Base-by-base conservation (phyloP, 2,113 vertebrate genomes). In the Archilochus colubris region DNA sequence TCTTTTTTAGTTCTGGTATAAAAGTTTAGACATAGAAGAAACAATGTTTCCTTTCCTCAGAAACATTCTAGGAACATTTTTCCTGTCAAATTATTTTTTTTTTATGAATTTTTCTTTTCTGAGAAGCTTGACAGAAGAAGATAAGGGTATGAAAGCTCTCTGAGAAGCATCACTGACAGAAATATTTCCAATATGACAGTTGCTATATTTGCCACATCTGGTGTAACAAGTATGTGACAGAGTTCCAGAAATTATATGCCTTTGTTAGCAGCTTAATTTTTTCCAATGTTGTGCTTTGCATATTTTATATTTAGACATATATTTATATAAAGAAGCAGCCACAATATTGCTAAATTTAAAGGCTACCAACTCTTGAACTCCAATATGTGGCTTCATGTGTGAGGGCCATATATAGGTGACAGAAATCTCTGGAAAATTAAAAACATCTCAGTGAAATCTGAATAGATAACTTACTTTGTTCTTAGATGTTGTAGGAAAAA, bases 51-150 rank as follows among this genome's bases (percentile, higher is more conserved):
- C 23, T 88, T 7, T 87, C 36, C 38, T 80, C 66, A 74, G 48
- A 75, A 64, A 57, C 3, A 20, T 36, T 3, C 54, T 63, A 48
- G 40, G 36, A 76, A 17, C 51, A 80, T 55, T 86, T 93, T 73
- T 77, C 81, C 55, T 93, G 63, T 31, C 73, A 91, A 90, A 77
- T 66, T 69, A 33, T 62, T 53, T 81, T 88, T 88, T 92, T 91
- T 3, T 5, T 33, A 48, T n/a, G 30, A 13, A 63, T 78, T 83
- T 3, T 74, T 70, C 64, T 84, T 77, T 86, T 51, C 66, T 72
- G 48, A 91, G 74, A 55, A 92, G 46, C 55, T 91, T 88, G 80
- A 91, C 51, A 67, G 62, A 43, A 83, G 73, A 93, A 88, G 77
- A 70, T 86, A 77, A 88, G 19, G 38, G 7, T 67, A 69, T 89